Conservation (phyloP, 2,888 invertebrate species). For the Rhingia rostrata region DNA sequence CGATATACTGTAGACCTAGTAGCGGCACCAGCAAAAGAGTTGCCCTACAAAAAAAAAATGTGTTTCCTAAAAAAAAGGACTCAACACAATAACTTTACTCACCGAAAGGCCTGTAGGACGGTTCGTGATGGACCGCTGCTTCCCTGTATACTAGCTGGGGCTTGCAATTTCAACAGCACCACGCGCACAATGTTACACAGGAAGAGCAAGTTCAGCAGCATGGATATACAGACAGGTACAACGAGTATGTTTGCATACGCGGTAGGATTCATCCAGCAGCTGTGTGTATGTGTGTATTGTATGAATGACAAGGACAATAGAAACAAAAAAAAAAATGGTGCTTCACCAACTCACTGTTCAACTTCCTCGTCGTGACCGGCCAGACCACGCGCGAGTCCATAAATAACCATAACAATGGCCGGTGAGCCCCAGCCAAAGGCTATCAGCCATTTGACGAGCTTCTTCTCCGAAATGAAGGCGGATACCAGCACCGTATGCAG, state of each 20-base stretch:
- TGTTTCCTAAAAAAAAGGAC: background rate
- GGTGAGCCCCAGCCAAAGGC: constrained; percentile 94
- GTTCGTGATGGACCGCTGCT: constrained; percentile 87
- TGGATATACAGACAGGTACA: constrained; percentile 90
- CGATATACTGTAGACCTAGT: constrained; percentile 94
- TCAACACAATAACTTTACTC: constrained; percentile 75
- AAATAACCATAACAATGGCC: constrained; percentile 86
- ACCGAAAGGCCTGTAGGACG: constrained; percentile 90
- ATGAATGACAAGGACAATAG: constrained; percentile 16
- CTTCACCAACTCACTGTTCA: constrained; percentile 84
- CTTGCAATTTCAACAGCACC: constrained; percentile 91
- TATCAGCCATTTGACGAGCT: constrained; percentile 91
- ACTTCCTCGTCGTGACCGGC: constrained; percentile 84
- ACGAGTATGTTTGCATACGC: constrained; percentile 89
- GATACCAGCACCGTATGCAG: constrained; percentile 96
- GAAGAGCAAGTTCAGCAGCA: constrained; percentile 92
- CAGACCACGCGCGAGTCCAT: constrained; percentile 87
- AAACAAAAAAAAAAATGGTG: background rate
- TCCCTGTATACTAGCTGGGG: constrained; percentile 86
- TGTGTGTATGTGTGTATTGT: constrained; percentile 76
- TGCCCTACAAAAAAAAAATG: constrained; percentile 85
- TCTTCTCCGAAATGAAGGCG: constrained; percentile 94
- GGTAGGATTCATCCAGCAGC: constrained; percentile 91
- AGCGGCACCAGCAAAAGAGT: constrained; percentile 95
- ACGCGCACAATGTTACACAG: constrained; percentile 95